Evolutionary conservation across 2,113 vertebrate species (phyloP).

Genomic region (Psettodes erumei): DNA sequence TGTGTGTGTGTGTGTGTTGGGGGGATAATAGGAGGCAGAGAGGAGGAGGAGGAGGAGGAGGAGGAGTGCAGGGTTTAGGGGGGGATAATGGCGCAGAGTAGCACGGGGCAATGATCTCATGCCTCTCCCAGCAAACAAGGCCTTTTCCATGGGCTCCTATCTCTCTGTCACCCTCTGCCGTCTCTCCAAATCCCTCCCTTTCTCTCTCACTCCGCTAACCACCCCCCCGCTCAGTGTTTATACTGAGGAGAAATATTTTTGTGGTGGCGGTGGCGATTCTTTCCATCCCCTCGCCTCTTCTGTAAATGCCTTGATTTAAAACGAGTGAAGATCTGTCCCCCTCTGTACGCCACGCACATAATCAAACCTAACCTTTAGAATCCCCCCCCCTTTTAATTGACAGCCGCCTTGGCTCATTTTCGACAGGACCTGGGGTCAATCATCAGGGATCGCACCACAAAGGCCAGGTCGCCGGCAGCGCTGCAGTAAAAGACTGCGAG

Average conservation of each 20-base stretch:
- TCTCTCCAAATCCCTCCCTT: conserved; percentile 48
- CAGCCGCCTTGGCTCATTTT: conserved; percentile 14
- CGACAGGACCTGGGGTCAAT: conserved; percentile 3
- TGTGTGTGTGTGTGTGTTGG: neutral
- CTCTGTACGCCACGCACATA: neutral
- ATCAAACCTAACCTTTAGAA: conserved; percentile 34
- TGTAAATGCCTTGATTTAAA: conserved; percentile 24
- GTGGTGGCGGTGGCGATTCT: conserved; percentile 3
- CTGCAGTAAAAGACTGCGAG: conserved; percentile 52
- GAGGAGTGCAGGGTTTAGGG: conserved; percentile 57
- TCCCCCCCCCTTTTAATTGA: conserved; percentile 47
- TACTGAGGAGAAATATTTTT: conserved; percentile 32
- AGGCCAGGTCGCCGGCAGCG: conserved; percentile 55
- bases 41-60: no score
- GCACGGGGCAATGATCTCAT: conserved; percentile 76
- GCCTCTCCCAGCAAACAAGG: conserved; percentile 69
- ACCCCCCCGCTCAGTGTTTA: conserved; percentile 31
- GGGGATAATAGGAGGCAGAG: conserved; percentile 61
- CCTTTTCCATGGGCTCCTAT: conserved; percentile 70
- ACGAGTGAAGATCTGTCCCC: neutral
- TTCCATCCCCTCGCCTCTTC: conserved; percentile 25
- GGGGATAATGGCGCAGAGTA: conserved; percentile 72
- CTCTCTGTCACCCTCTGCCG: conserved; percentile 50
- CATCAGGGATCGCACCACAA: conserved; percentile 42
- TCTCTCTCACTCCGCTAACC: conserved; percentile 12